These are phyloP conservation scores for Caenorhabditis remanei DNA, from an alignment of 1,140 invertebrate species.

Conservation along the genomic window DNA sequence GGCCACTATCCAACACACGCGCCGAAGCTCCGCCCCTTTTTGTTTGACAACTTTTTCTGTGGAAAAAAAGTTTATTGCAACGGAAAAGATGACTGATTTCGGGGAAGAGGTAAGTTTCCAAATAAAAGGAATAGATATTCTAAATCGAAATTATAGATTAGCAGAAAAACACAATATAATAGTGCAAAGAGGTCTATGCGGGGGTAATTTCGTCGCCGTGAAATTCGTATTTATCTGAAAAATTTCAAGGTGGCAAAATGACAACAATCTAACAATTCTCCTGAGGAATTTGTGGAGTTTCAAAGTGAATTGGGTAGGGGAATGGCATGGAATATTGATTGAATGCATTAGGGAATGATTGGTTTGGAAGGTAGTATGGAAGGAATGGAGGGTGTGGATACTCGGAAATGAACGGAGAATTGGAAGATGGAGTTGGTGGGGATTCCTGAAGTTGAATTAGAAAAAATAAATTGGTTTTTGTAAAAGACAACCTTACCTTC, in stretches of 20 bases:
- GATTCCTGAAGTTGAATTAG: slow-evolving; percentile 14
- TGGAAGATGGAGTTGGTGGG: background rate
- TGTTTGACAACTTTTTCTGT: too few species aligned
- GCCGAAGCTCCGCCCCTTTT: background rate
- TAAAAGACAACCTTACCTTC: background rate
- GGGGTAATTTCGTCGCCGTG: too few species aligned
- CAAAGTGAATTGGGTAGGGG: slow-evolving; percentile 27
- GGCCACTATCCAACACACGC: background rate
- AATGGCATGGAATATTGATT: slow-evolving; percentile 40
- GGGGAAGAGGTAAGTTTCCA: background rate
- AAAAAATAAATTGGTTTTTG: background rate
- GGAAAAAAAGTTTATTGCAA: background rate
- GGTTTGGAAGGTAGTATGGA: slow-evolving; percentile 19
- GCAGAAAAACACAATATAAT: background rate
- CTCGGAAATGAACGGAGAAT: slow-evolving; percentile 10
- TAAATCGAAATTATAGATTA: background rate
- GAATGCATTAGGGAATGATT: slow-evolving; percentile 23
- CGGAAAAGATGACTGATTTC: background rate
- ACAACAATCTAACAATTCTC: background rate
- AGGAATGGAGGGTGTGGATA: background rate
- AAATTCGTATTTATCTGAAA: background rate
- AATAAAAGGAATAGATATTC: background rate
- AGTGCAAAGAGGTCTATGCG: too few species aligned
- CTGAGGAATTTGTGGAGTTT: slow-evolving; percentile 13
- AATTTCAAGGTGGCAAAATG: background rate